These are phyloP conservation scores for Tupaia tana DNA, from an alignment of 2,113 vertebrate species.

Conservation along the genomic window DNA sequence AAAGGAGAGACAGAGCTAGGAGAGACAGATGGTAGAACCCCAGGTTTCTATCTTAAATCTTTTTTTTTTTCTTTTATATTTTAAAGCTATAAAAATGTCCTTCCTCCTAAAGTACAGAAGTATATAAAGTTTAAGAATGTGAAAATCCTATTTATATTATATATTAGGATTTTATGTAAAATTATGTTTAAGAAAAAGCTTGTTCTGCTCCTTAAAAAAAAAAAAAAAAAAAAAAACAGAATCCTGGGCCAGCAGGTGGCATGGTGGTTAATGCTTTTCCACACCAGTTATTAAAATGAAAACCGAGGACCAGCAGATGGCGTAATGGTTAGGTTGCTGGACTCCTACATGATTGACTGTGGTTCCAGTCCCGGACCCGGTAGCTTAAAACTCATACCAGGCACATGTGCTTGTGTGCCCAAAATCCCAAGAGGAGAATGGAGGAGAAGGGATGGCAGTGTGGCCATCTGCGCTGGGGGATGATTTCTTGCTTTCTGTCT, in stretches of 20 bases:
- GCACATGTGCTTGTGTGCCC: no score
- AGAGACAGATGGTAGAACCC: neutral
- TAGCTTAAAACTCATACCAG: no score
- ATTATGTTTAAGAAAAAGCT: conserved; percentile 23
- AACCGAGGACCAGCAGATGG: neutral
- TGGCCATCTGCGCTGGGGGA: no score
- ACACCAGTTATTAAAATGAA: conserved; percentile 57
- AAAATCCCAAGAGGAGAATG: no score
- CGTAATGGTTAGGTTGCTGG: no score
- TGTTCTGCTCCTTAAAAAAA: conserved; percentile 3
- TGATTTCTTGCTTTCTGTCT: no score
- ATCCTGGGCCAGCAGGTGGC: no score
- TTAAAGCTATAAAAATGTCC: neutral
- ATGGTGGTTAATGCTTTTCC: neutral
- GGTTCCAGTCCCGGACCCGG: no score
- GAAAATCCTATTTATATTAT: neutral
- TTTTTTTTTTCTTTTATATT: neutral
- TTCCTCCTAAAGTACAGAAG: neutral
- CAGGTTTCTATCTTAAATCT: neutral
- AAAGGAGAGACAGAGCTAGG: neutral
- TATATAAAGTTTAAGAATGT: neutral
- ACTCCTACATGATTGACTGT: no score
- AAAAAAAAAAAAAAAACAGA: neutral
- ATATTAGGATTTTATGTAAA: neutral
- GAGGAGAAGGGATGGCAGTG: no score